Base-by-base conservation (phyloP, 1,140 invertebrate species). In the Ceratoteleas bidentatus region DNA sequence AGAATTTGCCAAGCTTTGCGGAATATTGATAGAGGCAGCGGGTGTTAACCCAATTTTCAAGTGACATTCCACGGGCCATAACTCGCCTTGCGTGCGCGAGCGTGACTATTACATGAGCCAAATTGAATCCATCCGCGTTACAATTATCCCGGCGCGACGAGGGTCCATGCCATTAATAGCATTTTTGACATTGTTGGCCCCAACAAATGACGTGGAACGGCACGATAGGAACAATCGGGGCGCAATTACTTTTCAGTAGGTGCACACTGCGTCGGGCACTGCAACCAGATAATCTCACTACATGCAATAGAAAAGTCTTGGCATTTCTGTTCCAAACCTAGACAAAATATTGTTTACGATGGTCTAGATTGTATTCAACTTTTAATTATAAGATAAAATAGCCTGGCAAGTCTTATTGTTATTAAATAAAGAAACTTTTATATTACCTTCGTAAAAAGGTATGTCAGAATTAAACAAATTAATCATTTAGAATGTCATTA, bases 111-210 rank as follows among this genome's bases (percentile, higher is more conserved):
- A 61, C 68, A 49, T 53, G 47, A 50, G 43, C 43, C 16, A 64
- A 73, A 73, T 73, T 73, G 50, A 73, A 73, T 73, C 60, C 56
- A 56, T 73, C 60, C 36, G 43, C 8, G 38, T 47, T 64, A 40
- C 56, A 73, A 73, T 64, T 73, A 73, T 73, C 69, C 11, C n/a
- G 6, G 16, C 52, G 38, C 57, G 56, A 60, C 38, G 38, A 49
- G 24, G 50, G 13, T 8, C 32, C 32, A 7, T 14, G 40, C 60
- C 52, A 64, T 73, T 74, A 64, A 58, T 74, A 36, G 52, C 60
- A 56, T 74, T 74, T 73, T 73, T 62, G 69, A 62, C 58, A 57
- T 73, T 62, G 58, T 73, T 56, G 40, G 14, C 14, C 13, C 15
- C 14, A 47, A 73, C 69, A 64, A 73, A 64, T 64, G 58, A 64